These are phyloP conservation scores for Triplophysa dalaica DNA, from an alignment of 2,113 vertebrate genomes.

Conservation along the genomic window DNA sequence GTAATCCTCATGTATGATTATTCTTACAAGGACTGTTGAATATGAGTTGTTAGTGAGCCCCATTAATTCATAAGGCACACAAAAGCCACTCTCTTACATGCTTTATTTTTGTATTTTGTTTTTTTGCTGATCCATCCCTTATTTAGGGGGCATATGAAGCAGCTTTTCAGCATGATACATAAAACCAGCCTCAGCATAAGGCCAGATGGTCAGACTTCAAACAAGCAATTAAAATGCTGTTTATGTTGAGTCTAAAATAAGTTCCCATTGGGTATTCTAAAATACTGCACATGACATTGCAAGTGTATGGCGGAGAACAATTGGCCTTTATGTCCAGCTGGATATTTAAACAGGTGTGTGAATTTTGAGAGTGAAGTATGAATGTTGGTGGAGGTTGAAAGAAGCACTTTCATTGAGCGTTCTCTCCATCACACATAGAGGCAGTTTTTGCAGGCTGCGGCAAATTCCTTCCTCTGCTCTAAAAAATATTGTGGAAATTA, in stretches of 20 bases:
- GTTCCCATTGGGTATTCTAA: slow-evolving; percentile 27
- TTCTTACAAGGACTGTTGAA: background rate
- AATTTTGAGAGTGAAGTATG: slow-evolving; percentile 54
- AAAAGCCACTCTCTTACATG: background rate
- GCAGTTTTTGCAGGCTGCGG: slow-evolving; percentile 20
- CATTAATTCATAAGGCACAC: background rate
- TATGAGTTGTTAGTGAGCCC: background rate
- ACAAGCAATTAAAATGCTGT: slow-evolving; percentile 43
- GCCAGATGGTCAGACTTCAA: slow-evolving; percentile 47
- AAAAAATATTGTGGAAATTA: slow-evolving; percentile 42
- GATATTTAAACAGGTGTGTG: slow-evolving; percentile 61
- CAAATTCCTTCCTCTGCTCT: slow-evolving; percentile 16
- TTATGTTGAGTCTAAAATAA: slow-evolving; percentile 56
- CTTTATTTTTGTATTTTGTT: background rate
- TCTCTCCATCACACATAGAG: background rate
- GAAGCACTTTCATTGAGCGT: background rate
- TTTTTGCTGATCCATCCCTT: slow-evolving; percentile 16
- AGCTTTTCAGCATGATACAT: slow-evolving; percentile 23
- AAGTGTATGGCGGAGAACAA: slow-evolving; percentile 41
- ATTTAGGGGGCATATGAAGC: slow-evolving; percentile 18
- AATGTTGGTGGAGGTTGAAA: slow-evolving; percentile 47
- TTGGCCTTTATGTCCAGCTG: slow-evolving; percentile 45
- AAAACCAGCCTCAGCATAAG: background rate
- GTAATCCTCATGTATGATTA: background rate
- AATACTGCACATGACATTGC: slow-evolving; percentile 39